phyloP scores from a whole-genome alignment of 2,797 vertebrate species.

The Cossypha heuglini region DNA sequence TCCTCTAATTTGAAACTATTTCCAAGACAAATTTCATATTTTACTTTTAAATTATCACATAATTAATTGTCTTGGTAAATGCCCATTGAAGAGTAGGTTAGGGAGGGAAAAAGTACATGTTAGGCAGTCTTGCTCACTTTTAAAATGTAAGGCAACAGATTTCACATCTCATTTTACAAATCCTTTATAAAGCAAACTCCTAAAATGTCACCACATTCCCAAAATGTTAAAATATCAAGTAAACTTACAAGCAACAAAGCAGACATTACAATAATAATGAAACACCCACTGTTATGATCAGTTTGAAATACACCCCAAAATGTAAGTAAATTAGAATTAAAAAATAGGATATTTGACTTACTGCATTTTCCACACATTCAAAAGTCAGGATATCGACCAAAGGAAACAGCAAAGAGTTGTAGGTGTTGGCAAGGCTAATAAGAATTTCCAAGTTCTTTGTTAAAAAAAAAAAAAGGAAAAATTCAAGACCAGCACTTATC shows the following conservation, averaged over 20 bases:
- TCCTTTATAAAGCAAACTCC: neutral
- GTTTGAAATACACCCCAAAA: neutral
- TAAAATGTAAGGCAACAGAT: neutral
- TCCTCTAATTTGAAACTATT: neutral
- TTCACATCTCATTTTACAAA: neutral
- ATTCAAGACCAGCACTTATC: neutral
- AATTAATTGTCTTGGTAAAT: neutral
- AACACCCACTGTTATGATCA: neutral
- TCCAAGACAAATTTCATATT: neutral
- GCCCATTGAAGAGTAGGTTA: neutral
- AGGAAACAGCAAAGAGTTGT: neutral
- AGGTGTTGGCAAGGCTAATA: neutral
- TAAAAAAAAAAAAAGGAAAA: neutral
- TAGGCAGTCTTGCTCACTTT: neutral
- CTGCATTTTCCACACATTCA: neutral
- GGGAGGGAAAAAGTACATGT: fast-evolving
- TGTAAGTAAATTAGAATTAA: neutral
- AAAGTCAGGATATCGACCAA: neutral
- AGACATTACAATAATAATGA: neutral
- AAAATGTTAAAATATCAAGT: neutral
- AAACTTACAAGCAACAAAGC: neutral
- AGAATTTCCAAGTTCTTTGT: neutral
- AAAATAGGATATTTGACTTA: slow-evolving; percentile 38
- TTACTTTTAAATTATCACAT: neutral
- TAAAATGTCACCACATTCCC: neutral